These are phyloP conservation scores for Lysandra coridon DNA, from an alignment of 2,888 invertebrate genomes.

Conservation along the genomic window DNA sequence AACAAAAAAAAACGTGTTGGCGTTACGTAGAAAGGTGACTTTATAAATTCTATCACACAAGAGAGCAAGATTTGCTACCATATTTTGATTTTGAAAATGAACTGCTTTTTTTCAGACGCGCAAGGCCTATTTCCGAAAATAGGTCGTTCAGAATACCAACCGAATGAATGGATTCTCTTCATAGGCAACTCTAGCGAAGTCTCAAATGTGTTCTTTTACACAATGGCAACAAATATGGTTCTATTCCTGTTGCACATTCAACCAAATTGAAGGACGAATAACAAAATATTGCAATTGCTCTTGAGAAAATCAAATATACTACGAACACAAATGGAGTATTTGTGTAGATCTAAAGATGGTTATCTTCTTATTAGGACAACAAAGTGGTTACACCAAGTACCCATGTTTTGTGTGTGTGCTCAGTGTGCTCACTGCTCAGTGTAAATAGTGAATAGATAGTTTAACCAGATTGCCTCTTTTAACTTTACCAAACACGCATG, in stretches of 20 bases:
- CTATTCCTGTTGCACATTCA: neutral
- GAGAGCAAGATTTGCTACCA: neutral
- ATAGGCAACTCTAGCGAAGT: neutral
- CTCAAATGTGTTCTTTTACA: constrained; percentile 16
- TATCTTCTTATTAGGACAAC: constrained; percentile 20
- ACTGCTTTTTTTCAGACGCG: too few relatives aligned
- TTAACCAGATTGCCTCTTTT: too few relatives aligned
- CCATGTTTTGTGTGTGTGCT: constrained; percentile 2
- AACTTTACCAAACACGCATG: too few relatives aligned
- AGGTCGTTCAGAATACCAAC: neutral
- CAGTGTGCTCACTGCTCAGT: too few relatives aligned
- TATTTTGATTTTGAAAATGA: neutral
- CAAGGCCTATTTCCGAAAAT: too few relatives aligned
- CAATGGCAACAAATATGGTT: constrained; percentile 10
- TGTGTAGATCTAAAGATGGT: constrained; percentile 29
- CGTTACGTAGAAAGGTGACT: neutral
- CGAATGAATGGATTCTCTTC: constrained; percentile 11
- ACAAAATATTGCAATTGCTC: constrained; percentile 10
- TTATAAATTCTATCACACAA: neutral
- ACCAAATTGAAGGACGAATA: constrained; percentile 18
- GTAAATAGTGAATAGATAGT: too few relatives aligned
- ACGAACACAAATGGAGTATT: constrained; percentile 1
- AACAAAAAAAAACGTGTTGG: neutral
- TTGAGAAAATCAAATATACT: neutral
- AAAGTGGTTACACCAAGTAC: constrained; percentile 25